A percentile compares a stretch with the other conserved stretches of the same genome.
These are phyloP conservation scores for Itoplectis maculator DNA, from an alignment of 2,888 invertebrate species.

Conservation along the genomic window DNA sequence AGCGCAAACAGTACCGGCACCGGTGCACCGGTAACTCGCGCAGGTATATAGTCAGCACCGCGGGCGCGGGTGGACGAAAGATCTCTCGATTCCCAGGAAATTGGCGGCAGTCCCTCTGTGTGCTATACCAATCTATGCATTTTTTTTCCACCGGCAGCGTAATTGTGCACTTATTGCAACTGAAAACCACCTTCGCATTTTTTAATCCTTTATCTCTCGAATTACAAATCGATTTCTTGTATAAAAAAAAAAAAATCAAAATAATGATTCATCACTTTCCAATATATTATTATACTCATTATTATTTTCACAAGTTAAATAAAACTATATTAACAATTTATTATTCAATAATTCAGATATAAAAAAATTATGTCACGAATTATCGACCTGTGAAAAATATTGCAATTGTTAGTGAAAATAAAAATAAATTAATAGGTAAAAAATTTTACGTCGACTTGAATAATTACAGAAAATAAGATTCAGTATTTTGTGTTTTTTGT, in stretches of 20 bases:
- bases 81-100: constrained; percentile 65
- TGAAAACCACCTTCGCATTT: background rate
- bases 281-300: too few species aligned
- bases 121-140: constrained; percentile 18
- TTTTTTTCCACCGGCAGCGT: constrained; percentile 5
- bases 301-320: too few species aligned
- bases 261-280: too few species aligned
- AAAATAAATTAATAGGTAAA: too few species aligned
- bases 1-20: background rate
- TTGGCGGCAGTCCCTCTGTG: constrained; percentile 53
- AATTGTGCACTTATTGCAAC: background rate
- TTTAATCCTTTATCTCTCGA: background rate
- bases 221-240: background rate
- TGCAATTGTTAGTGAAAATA: too few species aligned
- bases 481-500: background rate
- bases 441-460: too few species aligned
- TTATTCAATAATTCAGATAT: too few species aligned
- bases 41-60: background rate
- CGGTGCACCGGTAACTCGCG: constrained; percentile 9
- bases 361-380: too few species aligned
- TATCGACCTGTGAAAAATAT: too few species aligned
- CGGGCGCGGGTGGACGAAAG: constrained; percentile 27
- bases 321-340: too few species aligned
- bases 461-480: background rate
- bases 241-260: too few species aligned